Evolutionary conservation across 2,888 invertebrate genomes (phyloP).

Genomic region (Brenthis hecate): DNA sequence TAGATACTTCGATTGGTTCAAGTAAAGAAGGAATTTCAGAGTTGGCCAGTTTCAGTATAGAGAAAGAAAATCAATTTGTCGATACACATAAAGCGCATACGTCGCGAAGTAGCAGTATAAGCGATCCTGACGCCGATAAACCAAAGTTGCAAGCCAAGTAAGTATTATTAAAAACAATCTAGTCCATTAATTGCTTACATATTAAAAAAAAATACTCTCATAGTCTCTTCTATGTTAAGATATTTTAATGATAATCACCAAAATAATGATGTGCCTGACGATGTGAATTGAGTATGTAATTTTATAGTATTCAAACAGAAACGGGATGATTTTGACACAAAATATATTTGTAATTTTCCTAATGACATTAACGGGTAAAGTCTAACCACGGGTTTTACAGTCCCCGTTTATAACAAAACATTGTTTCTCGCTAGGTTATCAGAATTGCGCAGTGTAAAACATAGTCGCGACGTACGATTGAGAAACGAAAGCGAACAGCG

Average conservation of each 20-base stretch:
- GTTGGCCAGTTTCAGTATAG: slow-evolving; percentile 56
- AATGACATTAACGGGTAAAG: not conserved
- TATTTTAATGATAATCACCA: no score
- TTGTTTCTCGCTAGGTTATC: slow-evolving; percentile 78
- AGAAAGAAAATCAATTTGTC: slow-evolving; percentile 62
- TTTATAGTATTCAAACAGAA: no score
- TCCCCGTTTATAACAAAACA: not conserved
- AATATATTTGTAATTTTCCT: no score
- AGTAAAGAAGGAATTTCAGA: slow-evolving; percentile 60
- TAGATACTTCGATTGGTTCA: slow-evolving; percentile 55
- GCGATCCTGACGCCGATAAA: slow-evolving; percentile 69
- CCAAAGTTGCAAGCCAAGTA: slow-evolving; percentile 76
- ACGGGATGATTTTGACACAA: no score
- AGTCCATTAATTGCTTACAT: no score
- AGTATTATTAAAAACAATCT: slow-evolving; percentile 45
- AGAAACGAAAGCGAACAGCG: slow-evolving; percentile 89
- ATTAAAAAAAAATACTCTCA: no score
- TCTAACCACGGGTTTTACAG: no score
- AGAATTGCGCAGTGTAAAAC: slow-evolving; percentile 88
- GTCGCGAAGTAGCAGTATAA: slow-evolving; percentile 70
- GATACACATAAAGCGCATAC: slow-evolving; percentile 66
- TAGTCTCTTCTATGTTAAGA: no score
- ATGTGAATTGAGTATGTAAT: no score
- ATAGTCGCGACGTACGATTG: slow-evolving; percentile 88
- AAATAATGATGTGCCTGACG: no score